A percentile compares a stretch with the other conserved stretches of the same genome.
These are phyloP conservation scores for Hydrochoerus hydrochaeris DNA, from an alignment of 2,113 vertebrate species.

Conservation along the genomic window DNA sequence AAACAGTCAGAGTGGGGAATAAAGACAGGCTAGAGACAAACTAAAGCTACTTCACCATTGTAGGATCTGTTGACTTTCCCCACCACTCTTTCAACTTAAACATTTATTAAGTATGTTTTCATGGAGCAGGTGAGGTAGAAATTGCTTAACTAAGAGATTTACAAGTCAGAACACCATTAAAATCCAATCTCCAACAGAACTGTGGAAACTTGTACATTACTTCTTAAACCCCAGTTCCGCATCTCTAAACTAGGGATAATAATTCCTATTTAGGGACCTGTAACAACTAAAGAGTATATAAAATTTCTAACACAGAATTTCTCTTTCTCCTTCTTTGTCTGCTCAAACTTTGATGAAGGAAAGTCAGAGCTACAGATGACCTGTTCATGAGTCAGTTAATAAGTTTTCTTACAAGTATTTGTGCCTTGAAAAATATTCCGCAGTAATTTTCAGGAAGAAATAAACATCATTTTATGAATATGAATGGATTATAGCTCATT, in stretches of 20 bases:
- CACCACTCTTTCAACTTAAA: background rate
- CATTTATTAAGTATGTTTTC: background rate
- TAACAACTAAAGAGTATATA: background rate
- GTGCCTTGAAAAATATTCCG: background rate
- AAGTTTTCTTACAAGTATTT: background rate
- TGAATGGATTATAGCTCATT: background rate
- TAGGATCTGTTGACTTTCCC: background rate
- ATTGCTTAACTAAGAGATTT: background rate
- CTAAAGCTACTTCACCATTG: background rate
- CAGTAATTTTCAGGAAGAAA: slow-evolving; percentile 45
- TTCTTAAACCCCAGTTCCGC: background rate
- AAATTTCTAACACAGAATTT: background rate
- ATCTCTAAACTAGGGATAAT: background rate
- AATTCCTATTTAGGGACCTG: background rate
- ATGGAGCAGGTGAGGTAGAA: background rate
- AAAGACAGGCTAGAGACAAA: background rate
- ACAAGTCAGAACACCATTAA: background rate
- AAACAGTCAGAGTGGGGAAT: background rate
- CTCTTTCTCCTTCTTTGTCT: background rate
- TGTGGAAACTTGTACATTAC: background rate
- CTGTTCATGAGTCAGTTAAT: background rate
- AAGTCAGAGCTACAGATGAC: background rate
- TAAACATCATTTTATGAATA: slow-evolving; percentile 38
- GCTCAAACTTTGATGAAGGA: background rate
- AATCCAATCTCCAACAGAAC: background rate